Base-by-base conservation (phyloP, 2,113 vertebrate species). In the Pongo pygmaeus region DNA sequence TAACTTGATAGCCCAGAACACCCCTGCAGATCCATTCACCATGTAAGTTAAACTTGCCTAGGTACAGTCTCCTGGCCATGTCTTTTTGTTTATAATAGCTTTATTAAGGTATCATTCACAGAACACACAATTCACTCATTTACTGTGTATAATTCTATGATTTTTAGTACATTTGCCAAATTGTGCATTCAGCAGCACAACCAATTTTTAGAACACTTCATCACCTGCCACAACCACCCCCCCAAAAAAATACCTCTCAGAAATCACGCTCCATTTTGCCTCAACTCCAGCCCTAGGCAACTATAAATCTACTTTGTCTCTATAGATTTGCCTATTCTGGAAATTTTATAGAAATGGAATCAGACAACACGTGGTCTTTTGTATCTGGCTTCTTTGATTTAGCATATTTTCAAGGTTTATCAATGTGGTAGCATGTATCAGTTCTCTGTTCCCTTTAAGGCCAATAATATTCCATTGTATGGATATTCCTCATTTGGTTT, bases 191-290 rank as follows among this genome's bases (percentile, higher is more conserved):
- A 55, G 1, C 23, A 14, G 0, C 8, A 23, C 30, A 70, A n/a
- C 30, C n/a, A 16, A 10, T 48, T 77, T 64, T 48, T 77, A 81
- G 35, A 61, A 70, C 18, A 57, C 22, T 80, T 23, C 46, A 43
- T 22, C 22, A 3, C 8, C 48, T 1, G 4, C 5, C 11, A 57
- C 1, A 6, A 20, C 43, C 11, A 52, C 32, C 18, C 55, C 8
- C 74, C 5, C 18, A 10, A 79, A 46, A 50, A 40, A 12, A 77
- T 3, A 18, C 9, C 20, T 2, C 35, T 16, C 35, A 84, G n/a
- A 64, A 52, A 61, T 35, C 22, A 40, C 23, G 67, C 23, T 16
- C 40, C 32, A 38, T 27, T 30, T 61, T 46, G 32, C 11, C 23
- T 84, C 52, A 92, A 46, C 48, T 87, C 25, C 22, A 70, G 38